Conservation (phyloP, 2,797 vertebrate genomes). For the Lagocephalus sceleratus region DNA sequence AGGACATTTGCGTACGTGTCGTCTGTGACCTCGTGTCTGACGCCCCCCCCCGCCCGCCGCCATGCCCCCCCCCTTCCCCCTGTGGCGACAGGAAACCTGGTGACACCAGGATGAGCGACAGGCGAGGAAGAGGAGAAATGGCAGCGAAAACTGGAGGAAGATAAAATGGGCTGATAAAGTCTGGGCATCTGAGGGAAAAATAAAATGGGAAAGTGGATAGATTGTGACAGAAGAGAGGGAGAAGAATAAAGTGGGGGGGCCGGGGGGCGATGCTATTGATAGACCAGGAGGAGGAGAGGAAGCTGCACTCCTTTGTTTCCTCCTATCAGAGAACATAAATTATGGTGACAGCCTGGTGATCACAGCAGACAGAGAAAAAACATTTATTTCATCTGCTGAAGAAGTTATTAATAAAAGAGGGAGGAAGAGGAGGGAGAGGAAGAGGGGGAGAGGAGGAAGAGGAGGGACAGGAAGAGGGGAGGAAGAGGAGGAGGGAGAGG, state of each 20-base stretch:
- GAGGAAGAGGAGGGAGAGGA: conserved; percentile 9
- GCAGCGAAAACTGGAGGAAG: conserved; percentile 59
- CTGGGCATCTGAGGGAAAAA: conserved; percentile 42
- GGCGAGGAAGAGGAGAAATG: conserved; percentile 64
- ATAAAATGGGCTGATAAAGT: conserved; percentile 75
- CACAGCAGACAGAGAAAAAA: conserved; percentile 32
- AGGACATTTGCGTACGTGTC: conserved; percentile 16
- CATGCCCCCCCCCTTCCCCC: conserved; percentile 2
- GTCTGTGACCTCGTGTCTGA: conserved; percentile 38
- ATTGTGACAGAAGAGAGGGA: conserved; percentile 47
- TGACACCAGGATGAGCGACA: conserved; percentile 68
- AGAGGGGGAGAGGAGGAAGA: conserved; percentile 29
- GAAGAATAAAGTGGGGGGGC: neutral
- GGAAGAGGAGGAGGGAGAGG: conserved; percentile 17
- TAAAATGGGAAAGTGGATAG: conserved; percentile 59
- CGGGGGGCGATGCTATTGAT: conserved; percentile 59
- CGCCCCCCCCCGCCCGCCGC: conserved; percentile 2
- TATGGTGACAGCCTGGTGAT: conserved; percentile 52
- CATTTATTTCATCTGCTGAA: conserved; percentile 58
- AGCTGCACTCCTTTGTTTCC: conserved; percentile 38
- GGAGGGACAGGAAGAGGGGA: neutral
- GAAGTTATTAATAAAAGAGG: conserved; percentile 60
- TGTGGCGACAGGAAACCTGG: conserved; percentile 69
- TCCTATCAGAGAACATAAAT: conserved; percentile 56
- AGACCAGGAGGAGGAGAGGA: conserved; percentile 54